phyloP scores from a whole-genome alignment of 2,113 vertebrate species.

The Dunckerocampus dactyliophorus region DNA sequence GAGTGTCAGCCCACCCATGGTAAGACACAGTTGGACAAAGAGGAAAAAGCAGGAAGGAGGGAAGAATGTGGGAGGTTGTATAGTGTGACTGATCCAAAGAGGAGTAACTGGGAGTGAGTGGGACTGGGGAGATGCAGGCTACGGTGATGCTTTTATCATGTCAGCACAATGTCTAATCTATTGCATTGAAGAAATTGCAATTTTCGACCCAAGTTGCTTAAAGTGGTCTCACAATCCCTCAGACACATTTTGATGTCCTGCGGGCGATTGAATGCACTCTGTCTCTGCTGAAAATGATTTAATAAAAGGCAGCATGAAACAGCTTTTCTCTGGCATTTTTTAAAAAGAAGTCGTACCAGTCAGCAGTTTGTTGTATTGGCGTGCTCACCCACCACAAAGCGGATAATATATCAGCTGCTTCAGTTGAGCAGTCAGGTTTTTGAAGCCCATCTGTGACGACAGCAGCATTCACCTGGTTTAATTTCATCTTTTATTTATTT shows the following conservation, averaged over 20 bases:
- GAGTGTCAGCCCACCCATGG: slow-evolving; percentile 86
- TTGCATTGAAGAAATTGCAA: slow-evolving; percentile 36
- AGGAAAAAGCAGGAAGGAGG: background rate
- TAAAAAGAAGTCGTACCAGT: slow-evolving; percentile 3
- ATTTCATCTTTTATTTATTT: background rate
- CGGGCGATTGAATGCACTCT: slow-evolving; percentile 19
- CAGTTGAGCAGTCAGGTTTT: background rate
- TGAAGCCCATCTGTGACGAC: background rate
- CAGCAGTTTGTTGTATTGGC: slow-evolving; percentile 20
- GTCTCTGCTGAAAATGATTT: slow-evolving; percentile 23
- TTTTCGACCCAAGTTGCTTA: slow-evolving; percentile 29
- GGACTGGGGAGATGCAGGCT: slow-evolving; percentile 5
- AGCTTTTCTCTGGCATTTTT: slow-evolving; percentile 26
- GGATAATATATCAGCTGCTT: background rate
- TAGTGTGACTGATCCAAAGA: slow-evolving; percentile 4
- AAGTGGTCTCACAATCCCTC: slow-evolving; percentile 28
- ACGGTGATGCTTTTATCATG: slow-evolving; percentile 32
- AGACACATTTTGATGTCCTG: slow-evolving; percentile 30
- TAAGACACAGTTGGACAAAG: slow-evolving; percentile 55
- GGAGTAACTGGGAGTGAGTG: background rate
- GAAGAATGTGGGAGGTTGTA: background rate
- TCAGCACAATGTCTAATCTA: slow-evolving; percentile 40
- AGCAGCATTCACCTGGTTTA: background rate
- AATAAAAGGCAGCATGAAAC: slow-evolving; percentile 15
- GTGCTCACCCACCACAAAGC: slow-evolving; percentile 3